These are phyloP conservation scores for Dendrolimus punctatus DNA, from an alignment of 1,140 invertebrate species.

Conservation along the genomic window DNA sequence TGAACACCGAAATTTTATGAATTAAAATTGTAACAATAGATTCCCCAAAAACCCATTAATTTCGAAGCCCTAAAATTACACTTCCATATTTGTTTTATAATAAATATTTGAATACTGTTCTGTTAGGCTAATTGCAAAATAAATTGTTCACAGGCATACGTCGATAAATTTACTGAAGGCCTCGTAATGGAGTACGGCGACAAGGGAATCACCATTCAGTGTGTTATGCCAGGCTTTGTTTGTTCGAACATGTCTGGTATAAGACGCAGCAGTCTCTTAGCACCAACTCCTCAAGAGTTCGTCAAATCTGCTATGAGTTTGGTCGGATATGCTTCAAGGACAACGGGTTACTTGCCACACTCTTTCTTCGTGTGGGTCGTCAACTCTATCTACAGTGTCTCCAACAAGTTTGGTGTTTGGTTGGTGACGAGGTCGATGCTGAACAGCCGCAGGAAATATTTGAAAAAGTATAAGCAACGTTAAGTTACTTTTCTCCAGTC, in stretches of 20 bases:
- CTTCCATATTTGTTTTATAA: too few relatives aligned
- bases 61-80: too few relatives aligned
- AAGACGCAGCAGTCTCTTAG: conserved; percentile 82
- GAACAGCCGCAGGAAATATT: conserved; percentile 51
- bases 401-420: conserved; percentile 72
- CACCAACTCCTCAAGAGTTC: conserved; percentile 84
- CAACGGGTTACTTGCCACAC: conserved; percentile 87
- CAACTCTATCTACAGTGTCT: conserved; percentile 64
- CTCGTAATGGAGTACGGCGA: conserved; percentile 84
- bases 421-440: conserved; percentile 75
- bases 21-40: too few relatives aligned
- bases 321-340: conserved; percentile 81
- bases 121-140: too few relatives aligned
- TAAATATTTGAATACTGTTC: too few relatives aligned
- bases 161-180: conserved; percentile 88
- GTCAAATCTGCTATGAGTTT: conserved; percentile 84
- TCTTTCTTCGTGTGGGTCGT: conserved; percentile 75
- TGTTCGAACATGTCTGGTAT: conserved; percentile 94
- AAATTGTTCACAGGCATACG: conserved; percentile 76
- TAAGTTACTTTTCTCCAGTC: conserved; percentile 21
- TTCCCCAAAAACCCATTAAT: too few relatives aligned
- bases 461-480: conserved; percentile 54
- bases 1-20: too few relatives aligned
- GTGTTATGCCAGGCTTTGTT: conserved; percentile 90
- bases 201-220: conserved; percentile 88